Evolutionary conservation across 2,888 invertebrate genomes (phyloP).

Genomic region (Cerceris rybyensis): DNA sequence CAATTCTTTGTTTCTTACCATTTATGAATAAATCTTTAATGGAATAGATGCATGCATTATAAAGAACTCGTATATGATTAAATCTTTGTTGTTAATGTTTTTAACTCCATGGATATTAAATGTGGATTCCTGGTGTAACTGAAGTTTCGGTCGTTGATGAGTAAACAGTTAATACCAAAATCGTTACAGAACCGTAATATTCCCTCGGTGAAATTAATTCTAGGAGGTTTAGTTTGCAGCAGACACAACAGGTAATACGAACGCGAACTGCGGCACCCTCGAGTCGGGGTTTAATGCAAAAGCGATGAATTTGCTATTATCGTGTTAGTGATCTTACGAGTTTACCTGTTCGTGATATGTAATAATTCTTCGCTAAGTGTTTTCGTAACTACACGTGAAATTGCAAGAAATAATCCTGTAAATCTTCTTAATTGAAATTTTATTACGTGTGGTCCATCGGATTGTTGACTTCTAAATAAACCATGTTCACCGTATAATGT

Average conservation of each 20-base stretch:
- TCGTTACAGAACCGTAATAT: conserved; percentile 12
- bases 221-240: conserved; percentile 42
- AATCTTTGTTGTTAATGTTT: background rate
- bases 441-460: conserved; percentile 24
- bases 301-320: conserved; percentile 46
- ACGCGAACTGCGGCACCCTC: conserved; percentile 4
- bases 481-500: no score
- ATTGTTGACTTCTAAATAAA: conserved; percentile 25
- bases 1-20: no score
- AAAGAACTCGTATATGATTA: background rate
- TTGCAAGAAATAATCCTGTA: conserved; percentile 33
- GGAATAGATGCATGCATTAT: background rate
- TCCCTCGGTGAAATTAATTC: conserved; percentile 41
- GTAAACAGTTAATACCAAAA: background rate
- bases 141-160: conserved; percentile 10
- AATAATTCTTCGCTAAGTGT: conserved; percentile 46
- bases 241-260: conserved; percentile 44
- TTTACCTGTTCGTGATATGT: conserved; percentile 47
- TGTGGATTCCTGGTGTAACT: background rate
- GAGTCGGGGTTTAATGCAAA: conserved; percentile 33
- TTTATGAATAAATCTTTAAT: background rate
- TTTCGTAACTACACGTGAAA: conserved; percentile 30
- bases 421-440: conserved; percentile 45
- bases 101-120: background rate
- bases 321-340: conserved; percentile 50